Evolutionary conservation across 2,113 vertebrate species (phyloP), one percentile per base, ranked within the genome.

Genomic region (Cinclus mexicanus): DNA sequence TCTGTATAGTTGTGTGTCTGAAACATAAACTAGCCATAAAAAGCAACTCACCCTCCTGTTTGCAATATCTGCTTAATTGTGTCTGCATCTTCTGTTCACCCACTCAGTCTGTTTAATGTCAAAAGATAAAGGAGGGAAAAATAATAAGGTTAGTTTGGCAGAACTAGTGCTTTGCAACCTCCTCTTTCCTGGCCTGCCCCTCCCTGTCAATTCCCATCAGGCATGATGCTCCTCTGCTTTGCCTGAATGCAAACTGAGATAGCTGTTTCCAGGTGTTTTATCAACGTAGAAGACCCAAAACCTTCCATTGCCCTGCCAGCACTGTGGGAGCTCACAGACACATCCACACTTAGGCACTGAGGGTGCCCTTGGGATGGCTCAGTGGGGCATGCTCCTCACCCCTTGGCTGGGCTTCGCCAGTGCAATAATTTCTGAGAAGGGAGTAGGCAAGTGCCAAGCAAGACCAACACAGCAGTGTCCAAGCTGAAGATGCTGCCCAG

Each of bases 1-100:
- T 93, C 68, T 75, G 41, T 83, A 28, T 21, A 81, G 83, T 31
- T 77, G 71, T 78, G 75, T 68, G 76, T 25, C 79, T 95, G 88
- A 96, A 90, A 90, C 88, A 81, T 81, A 84, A 93, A 94, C 79
- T 83, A 87, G 92, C 50, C 86, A 87, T 94, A 88, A 86, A 89
- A 92, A 75, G 64, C 7, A 4, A 70, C 85, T 92, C 8, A 10
- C 42, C 47, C 85, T 84, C 57, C 42, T 86, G 72, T 88, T 90
- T 84, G 86, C 59, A 83, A 4, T 95, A 77, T 83, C 95, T 90
- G 47, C 68, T 80, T 96, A 90, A 96, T 90, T 86, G 90, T 35
- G 50, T 60, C 92, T 95, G 67, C 47, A 59, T 86, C 64, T 94
- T 96, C 90, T 10, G 2, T 94, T 90, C 59, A 83, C 75, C 71